phyloP scores from a whole-genome alignment of 2,888 invertebrate species.

The Sepioteuthis lessoniana region DNA sequence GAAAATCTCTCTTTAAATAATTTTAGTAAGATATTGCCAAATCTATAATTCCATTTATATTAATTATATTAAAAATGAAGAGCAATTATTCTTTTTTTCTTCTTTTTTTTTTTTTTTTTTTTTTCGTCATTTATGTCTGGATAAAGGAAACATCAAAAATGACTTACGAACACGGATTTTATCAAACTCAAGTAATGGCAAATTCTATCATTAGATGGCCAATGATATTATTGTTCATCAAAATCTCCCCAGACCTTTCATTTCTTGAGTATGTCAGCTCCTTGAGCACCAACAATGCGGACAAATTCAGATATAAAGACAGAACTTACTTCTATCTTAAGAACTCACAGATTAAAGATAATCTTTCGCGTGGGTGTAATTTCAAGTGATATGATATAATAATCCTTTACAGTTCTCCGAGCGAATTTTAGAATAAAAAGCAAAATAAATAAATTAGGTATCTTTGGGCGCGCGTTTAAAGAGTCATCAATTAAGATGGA shows the following conservation, averaged over 20 bases:
- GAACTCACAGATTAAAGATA: not conserved
- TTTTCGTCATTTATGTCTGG: too few relatives aligned
- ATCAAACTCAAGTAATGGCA: too few relatives aligned
- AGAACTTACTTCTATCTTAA: too few relatives aligned
- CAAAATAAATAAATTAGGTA: not conserved
- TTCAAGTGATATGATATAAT: not conserved
- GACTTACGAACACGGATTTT: too few relatives aligned
- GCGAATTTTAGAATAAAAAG: not conserved
- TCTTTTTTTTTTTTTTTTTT: too few relatives aligned
- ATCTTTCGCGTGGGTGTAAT: not conserved
- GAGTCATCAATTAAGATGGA: slow-evolving; percentile 21
- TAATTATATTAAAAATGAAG: too few relatives aligned
- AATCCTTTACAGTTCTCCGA: not conserved
- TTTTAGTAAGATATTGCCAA: too few relatives aligned
- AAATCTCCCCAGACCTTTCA: not conserved
- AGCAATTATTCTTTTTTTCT: too few relatives aligned
- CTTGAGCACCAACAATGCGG: not conserved
- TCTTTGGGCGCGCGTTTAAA: not conserved
- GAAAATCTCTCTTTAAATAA: too few relatives aligned
- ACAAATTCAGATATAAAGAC: not conserved
- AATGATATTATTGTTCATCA: not conserved
- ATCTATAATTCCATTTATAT: too few relatives aligned
- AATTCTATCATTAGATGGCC: not conserved
- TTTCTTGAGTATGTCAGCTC: not conserved
- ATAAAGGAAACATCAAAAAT: too few relatives aligned